A percentile compares a stretch with the other conserved stretches of the same genome.
These are phyloP conservation scores for Austrolebias charrua DNA, from an alignment of 2,797 vertebrate species.

Conservation along the genomic window DNA sequence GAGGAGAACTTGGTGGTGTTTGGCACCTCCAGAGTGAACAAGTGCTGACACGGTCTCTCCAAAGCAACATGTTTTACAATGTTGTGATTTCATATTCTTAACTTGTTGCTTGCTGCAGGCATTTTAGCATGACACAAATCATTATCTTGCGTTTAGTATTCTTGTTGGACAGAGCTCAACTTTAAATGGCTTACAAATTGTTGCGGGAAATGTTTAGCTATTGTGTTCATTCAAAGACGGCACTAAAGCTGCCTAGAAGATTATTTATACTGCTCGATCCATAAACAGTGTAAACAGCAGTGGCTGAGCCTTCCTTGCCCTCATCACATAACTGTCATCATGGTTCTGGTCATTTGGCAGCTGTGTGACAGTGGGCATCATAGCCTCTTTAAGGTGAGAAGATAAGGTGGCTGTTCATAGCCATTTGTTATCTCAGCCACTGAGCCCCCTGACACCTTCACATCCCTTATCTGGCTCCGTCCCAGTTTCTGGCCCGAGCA, in stretches of 20 bases:
- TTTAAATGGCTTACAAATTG: constrained; percentile 23
- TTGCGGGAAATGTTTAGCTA: constrained; percentile 4
- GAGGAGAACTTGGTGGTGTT: constrained; percentile 49
- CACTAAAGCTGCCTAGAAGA: neutral
- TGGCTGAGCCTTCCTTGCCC: constrained; percentile 42
- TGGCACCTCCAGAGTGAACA: constrained; percentile 60
- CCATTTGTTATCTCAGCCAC: constrained; percentile 65
- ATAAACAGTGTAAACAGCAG: constrained; percentile 19
- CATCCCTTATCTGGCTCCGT: constrained; percentile 66
- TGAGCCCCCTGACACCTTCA: constrained; percentile 55
- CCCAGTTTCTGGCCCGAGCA: constrained; percentile 40
- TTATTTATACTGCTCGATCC: neutral
- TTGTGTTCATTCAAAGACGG: constrained; percentile 3
- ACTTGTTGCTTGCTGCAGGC: constrained; percentile 40
- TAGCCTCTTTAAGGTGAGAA: constrained; percentile 71
- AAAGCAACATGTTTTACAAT: constrained; percentile 10
- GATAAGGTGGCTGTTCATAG: constrained; percentile 70
- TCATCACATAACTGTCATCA: constrained; percentile 51
- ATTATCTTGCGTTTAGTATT: constrained; percentile 48
- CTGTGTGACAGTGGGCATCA: constrained; percentile 66
- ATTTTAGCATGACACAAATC: constrained; percentile 48
- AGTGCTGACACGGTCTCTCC: constrained; percentile 38
- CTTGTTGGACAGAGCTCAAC: constrained; percentile 12
- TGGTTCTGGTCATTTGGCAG: constrained; percentile 47
- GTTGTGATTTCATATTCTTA: constrained; percentile 49